phyloP scores from a whole-genome alignment of 1,140 invertebrate species.

The Drosophila tropicalis region DNA sequence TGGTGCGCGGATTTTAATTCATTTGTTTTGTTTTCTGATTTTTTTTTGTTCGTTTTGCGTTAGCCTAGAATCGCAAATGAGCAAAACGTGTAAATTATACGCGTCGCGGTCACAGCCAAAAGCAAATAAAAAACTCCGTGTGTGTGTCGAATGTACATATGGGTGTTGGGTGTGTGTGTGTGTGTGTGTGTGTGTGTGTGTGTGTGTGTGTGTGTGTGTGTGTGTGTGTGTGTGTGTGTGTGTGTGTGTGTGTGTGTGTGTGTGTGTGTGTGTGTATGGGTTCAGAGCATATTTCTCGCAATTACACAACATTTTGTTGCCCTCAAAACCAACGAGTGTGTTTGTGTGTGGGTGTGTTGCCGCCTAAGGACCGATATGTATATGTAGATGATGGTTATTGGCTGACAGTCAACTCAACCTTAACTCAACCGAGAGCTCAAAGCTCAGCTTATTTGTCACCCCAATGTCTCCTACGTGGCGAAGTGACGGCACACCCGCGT shows the following conservation, averaged over 20 bases:
- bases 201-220: background rate
- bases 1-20: slow-evolving; percentile 58
- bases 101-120: slow-evolving; percentile 76
- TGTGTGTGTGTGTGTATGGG: background rate
- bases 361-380: slow-evolving; percentile 1
- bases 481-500: slow-evolving; percentile 41
- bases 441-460: slow-evolving; percentile 46
- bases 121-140: slow-evolving; percentile 55
- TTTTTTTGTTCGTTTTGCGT: slow-evolving; percentile 53
- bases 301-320: slow-evolving; percentile 8
- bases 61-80: slow-evolving; percentile 80
- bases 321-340: background rate
- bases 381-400: slow-evolving; percentile 49
- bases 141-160: slow-evolving; percentile 24
- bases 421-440: slow-evolving; percentile 41
- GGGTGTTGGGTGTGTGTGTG: background rate
- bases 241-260: background rate
- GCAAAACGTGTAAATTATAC: slow-evolving; percentile 82
- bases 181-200: background rate
- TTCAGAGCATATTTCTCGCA: slow-evolving; percentile 13
- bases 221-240: background rate
- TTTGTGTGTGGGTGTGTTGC: background rate
- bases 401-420: slow-evolving; percentile 43
- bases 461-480: slow-evolving; percentile 25
- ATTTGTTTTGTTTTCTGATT: slow-evolving; percentile 48